phyloP scores from a whole-genome alignment of 1,140 invertebrate genomes.

The Samia ricini region DNA sequence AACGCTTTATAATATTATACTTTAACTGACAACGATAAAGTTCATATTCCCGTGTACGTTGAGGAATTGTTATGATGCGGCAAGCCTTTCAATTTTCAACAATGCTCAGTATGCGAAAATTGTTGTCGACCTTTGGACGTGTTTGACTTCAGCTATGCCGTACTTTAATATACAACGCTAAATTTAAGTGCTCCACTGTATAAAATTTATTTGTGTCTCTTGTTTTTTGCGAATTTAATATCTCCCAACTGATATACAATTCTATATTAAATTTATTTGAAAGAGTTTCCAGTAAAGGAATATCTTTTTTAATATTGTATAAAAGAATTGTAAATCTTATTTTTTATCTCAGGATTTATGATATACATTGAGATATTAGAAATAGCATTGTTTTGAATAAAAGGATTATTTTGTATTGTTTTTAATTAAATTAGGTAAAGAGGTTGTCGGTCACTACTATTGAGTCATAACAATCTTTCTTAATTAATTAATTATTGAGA shows the following conservation, averaged over 20 bases:
- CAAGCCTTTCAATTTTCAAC: constrained; percentile 45
- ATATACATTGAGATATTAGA: not conserved
- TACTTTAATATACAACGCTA: constrained; percentile 16
- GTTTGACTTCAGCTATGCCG: constrained; percentile 25
- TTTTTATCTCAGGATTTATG: too few species aligned
- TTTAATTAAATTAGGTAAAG: too few species aligned
- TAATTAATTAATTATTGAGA: too few species aligned
- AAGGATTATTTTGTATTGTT: too few species aligned
- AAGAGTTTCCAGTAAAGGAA: not conserved
- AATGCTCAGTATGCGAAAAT: constrained; percentile 49
- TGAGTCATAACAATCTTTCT: too few species aligned
- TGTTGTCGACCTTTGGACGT: constrained; percentile 45
- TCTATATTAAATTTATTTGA: not conserved
- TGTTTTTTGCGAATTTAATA: constrained; percentile 18
- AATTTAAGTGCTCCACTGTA: not conserved
- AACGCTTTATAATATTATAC: not conserved
- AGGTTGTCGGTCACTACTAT: too few species aligned
- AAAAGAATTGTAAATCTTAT: not conserved
- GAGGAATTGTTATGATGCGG: constrained; percentile 28
- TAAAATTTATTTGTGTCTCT: not conserved
- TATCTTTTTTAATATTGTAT: not conserved
- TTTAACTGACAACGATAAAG: not conserved
- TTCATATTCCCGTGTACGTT: constrained; percentile 5
- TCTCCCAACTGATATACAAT: not conserved
- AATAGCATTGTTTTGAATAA: too few species aligned